phyloP scores from a whole-genome alignment of 2,797 vertebrate genomes.

The Thamnophis elegans region DNA sequence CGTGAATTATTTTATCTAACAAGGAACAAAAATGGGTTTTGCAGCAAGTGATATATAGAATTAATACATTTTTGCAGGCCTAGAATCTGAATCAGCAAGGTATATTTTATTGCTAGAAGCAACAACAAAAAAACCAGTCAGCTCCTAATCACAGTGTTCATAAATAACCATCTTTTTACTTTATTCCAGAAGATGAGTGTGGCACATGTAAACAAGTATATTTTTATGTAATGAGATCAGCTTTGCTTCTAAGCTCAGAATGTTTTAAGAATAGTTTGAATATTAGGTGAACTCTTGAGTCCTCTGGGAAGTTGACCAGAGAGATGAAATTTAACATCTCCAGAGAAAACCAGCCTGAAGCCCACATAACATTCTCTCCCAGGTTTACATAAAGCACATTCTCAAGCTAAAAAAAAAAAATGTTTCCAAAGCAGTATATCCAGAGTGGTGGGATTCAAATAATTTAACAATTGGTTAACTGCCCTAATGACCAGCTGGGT shows the following conservation, averaged over 20 bases:
- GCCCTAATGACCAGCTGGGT: too few species aligned
- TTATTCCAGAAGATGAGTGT: slow-evolving; percentile 22
- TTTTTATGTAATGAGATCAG: background rate
- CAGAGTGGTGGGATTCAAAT: too few species aligned
- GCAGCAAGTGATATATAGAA: slow-evolving; percentile 57
- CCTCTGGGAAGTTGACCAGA: background rate
- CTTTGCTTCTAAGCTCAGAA: background rate
- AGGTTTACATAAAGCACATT: slow-evolving; percentile 1
- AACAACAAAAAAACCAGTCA: slow-evolving; percentile 22
- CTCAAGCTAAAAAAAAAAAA: background rate
- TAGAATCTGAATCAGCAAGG: slow-evolving; percentile 51
- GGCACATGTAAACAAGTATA: slow-evolving; percentile 34
- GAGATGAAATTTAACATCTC: background rate
- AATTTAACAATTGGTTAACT: too few species aligned
- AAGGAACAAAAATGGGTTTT: slow-evolving; percentile 36
- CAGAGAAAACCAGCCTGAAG: background rate
- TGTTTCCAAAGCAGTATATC: background rate
- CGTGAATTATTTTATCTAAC: slow-evolving; percentile 48
- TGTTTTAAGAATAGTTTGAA: slow-evolving; percentile 24
- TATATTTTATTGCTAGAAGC: slow-evolving; percentile 28
- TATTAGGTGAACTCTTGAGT: background rate
- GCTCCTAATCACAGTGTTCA: slow-evolving; percentile 39
- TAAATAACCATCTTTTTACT: slow-evolving; percentile 49
- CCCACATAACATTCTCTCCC: background rate
- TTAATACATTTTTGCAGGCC: slow-evolving; percentile 60